These are phyloP conservation scores for Plebejus anna DNA, from an alignment of 2,888 invertebrate species.

Conservation along the genomic window DNA sequence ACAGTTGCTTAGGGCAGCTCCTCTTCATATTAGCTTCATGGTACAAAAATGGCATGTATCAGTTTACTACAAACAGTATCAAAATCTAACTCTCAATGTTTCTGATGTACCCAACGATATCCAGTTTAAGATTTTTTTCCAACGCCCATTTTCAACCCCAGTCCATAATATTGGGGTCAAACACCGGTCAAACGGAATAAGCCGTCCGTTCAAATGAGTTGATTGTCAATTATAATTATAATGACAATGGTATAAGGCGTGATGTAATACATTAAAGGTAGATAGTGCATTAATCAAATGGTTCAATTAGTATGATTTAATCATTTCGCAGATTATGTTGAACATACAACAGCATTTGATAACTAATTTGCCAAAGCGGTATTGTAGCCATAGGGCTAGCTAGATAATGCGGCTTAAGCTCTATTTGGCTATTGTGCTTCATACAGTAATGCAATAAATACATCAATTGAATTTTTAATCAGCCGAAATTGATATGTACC, in stretches of 20 bases:
- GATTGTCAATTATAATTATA: neutral
- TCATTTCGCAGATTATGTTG: constrained; percentile 25
- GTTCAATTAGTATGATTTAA: constrained; percentile 25
- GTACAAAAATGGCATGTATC: no score
- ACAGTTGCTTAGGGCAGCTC: no score
- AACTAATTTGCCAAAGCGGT: constrained; percentile 23
- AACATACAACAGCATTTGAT: constrained; percentile 25
- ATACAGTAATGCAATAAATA: constrained; percentile 1
- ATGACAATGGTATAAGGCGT: neutral
- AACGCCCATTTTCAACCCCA: no score
- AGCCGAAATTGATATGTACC: neutral
- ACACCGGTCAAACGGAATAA: neutral
- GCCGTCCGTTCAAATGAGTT: neutral
- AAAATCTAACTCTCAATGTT: no score
- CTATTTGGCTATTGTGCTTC: constrained; percentile 10
- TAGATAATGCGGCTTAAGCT: neutral
- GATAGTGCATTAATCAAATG: neutral
- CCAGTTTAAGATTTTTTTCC: no score
- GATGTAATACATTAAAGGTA: neutral
- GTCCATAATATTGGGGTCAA: neutral
- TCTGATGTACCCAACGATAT: no score
- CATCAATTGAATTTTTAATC: constrained; percentile 6
- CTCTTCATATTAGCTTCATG: no score
- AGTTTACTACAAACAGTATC: no score
- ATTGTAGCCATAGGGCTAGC: constrained; percentile 20